Base-by-base conservation (phyloP, 2,888 invertebrate species). In the Cephus rjabovi region DNA sequence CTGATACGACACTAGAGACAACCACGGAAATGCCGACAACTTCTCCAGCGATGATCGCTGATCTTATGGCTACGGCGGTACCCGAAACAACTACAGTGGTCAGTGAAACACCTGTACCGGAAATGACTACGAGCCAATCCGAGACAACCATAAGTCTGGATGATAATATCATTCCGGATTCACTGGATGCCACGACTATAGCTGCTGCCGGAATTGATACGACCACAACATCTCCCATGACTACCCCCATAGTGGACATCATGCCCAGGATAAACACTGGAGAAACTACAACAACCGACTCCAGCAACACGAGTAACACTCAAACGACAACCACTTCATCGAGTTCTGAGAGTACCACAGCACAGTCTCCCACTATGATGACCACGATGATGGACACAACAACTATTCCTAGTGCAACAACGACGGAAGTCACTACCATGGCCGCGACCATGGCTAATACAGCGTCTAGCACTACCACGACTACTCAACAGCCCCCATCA, bases 211-310 rank as follows among this genome's bases (percentile, higher is more conserved):
- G n/a, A 12, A 89, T 90, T 88, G 91, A 91, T 88, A 91, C 89
- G 3, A 70, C 79, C 69, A 88, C 87, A 83, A 91, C 91, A 79
- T 87, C 86, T 88, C 89, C 92, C 71, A 90, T 92, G 68, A 92
- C 92, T 88, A 92, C 92, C 74, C 78, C 92, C 84, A 12, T 31
- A 23, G 31, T 23, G 12, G 71, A 71, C 4, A 12, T 34, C 33
- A 31, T 34, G 71, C 1, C 71, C 31, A 71, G 33, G 12, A 11
- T 71, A 12, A 34, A 71, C 4, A 71, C 71, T 71, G 33, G 33
- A 31, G 56, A 56, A 23, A 56, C 56, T 56, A 56, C 56, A 56
- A 56, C 56, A 56, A 56, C 2, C 23, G 56, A 6, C 56, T 23
- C 56, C 56, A 56, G 2, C 56, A 23, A 9, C 23, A 56, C 23